Conservation (phyloP, 2,113 vertebrate species). For the Coregonus clupeaformis region DNA sequence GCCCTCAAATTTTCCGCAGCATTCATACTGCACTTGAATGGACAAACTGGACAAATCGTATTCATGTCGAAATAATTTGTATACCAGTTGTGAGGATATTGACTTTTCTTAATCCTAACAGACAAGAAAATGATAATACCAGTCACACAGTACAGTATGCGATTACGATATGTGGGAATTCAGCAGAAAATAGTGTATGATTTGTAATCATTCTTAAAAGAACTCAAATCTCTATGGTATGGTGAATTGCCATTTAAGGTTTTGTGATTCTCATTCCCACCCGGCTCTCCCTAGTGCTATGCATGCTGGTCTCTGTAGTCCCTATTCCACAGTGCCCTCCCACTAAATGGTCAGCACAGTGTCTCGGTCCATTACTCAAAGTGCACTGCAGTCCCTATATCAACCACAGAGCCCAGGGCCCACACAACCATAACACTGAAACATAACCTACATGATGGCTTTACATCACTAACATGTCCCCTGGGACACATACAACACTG, state of each 20-base stretch:
- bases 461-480: neutral
- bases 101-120: conserved; percentile 65
- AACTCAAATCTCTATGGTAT: neutral
- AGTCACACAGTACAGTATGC: conserved; percentile 33
- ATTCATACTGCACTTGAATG: neutral
- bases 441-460: neutral
- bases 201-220: neutral
- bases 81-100: conserved; percentile 47
- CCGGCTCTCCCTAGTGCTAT: neutral
- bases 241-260: neutral
- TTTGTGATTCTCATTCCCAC: no score
- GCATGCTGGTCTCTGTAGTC: neutral
- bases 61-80: conserved; percentile 30
- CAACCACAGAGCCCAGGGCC: neutral
- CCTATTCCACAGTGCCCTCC: neutral
- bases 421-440: neutral
- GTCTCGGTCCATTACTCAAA: neutral
- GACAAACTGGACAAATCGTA: conserved; percentile 10
- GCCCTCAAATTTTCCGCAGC: conserved; percentile 9
- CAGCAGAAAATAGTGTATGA: conserved; percentile 43
- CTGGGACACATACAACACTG: neutral
- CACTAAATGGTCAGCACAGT: neutral
- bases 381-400: neutral
- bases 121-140: conserved; percentile 59
- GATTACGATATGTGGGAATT: conserved; percentile 54